Conservation (phyloP, 2,113 vertebrate genomes). For the Psettodes erumei region DNA sequence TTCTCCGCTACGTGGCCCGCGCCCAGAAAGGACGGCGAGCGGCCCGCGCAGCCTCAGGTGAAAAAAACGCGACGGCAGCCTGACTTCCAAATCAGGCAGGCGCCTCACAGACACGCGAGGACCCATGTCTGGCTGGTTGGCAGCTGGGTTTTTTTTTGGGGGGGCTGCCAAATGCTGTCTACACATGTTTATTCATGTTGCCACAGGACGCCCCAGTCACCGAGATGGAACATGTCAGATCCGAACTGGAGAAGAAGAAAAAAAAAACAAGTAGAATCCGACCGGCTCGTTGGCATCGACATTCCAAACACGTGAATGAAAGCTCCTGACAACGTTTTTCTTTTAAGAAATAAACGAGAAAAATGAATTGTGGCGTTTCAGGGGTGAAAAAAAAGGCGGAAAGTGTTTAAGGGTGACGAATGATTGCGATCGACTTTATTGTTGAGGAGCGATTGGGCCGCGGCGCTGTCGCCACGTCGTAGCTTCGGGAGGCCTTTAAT, state of each 20-base stretch:
- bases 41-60: constrained; percentile 76
- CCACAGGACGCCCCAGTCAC: constrained; percentile 67
- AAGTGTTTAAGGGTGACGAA: constrained; percentile 64
- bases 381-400: constrained; percentile 4
- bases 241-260: constrained; percentile 38
- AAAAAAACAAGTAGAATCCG: background rate
- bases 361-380: background rate
- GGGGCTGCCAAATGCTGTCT: constrained; percentile 68
- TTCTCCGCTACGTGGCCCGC: constrained; percentile 56
- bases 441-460: constrained; percentile 61
- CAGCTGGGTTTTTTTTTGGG: constrained; percentile 42
- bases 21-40: constrained; percentile 63
- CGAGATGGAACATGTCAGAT: constrained; percentile 59
- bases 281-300: constrained; percentile 18
- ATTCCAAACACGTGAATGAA: constrained; percentile 43
- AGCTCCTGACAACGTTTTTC: background rate
- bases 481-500: constrained; percentile 80
- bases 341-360: background rate
- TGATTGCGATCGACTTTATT: constrained; percentile 60
- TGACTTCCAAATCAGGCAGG: constrained; percentile 60
- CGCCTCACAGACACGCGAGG: too few species aligned
- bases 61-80: constrained; percentile 72
- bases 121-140: constrained; percentile 52
- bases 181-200: constrained; percentile 77
- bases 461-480: constrained; percentile 62